A percentile compares a stretch with the other conserved stretches of the same genome.
Evolutionary conservation across 2,113 vertebrate genomes (phyloP).

Genomic region (Acrocephalus kingi): DNA sequence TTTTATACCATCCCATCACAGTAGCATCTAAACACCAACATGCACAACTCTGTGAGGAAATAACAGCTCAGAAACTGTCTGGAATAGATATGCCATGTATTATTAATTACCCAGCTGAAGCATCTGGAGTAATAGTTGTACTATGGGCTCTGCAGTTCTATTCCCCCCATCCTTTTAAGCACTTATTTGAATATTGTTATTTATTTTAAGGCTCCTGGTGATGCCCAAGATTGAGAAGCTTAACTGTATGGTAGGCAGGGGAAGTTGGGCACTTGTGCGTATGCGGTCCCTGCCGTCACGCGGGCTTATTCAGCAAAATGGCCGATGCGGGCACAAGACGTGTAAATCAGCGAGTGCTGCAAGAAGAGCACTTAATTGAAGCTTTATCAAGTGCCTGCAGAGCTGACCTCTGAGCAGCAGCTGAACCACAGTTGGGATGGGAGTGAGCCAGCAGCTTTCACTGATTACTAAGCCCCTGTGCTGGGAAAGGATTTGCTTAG

Average conservation of each 20-base stretch:
- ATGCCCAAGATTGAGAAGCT: not conserved
- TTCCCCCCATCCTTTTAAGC: not conserved
- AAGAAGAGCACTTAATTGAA: constrained; percentile 66
- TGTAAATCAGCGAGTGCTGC: constrained; percentile 36
- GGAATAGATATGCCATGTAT: not conserved
- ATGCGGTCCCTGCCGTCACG: not conserved
- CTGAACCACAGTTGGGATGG: constrained; percentile 52
- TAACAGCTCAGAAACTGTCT: not conserved
- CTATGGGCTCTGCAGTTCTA: not conserved
- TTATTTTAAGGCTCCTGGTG: not conserved
- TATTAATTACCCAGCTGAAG: not conserved
- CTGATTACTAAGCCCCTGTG: constrained; percentile 37
- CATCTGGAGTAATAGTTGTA: not conserved
- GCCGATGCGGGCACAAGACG: not conserved
- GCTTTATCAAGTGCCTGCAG: constrained; percentile 66
- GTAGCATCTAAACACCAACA: not conserved
- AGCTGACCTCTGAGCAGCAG: constrained; percentile 49
- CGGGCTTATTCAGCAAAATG: constrained; percentile 34
- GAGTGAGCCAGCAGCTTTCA: constrained; percentile 52
- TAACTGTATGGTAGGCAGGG: not conserved
- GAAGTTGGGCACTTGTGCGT: not conserved
- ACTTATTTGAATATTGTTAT: not conserved
- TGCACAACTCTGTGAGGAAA: not conserved
- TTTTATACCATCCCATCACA: not conserved
- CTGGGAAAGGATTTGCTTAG: constrained; percentile 41